Evolutionary conservation across 2,888 invertebrate species (phyloP), one percentile per base, ranked within the genome.

Genomic region (Bembecia ichneumoniformis): DNA sequence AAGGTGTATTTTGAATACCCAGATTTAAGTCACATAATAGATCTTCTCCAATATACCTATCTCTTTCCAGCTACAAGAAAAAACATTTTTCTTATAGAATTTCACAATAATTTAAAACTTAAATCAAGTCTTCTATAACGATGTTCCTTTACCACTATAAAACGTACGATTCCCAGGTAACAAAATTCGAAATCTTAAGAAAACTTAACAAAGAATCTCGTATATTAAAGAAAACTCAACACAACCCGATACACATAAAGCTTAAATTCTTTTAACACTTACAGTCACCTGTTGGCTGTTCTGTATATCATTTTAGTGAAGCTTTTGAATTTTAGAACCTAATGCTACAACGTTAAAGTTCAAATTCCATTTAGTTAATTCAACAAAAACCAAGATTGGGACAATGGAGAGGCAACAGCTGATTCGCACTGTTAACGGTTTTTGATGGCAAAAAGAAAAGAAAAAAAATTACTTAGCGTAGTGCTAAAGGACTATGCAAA

Each of bases 181-280:
- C 75, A 83, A 84, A 82, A 84, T 82, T 81, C 70, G 68, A 74
- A 71, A 72, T 75, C 82, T 81, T 82, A 79, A 82, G 82, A 78
- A 78, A 74, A 58, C 52, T 15, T 28, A 53, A 70, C 68, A 67
- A 14, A 44, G 15, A 16, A 71, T 61, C 28, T 7, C 28, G 9
- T 7, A 53, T 55, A 0, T 28, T n/a, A 40, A 40, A 40, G 40
- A 14, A 40, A 40, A 40, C n/a, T 40, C 4, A 40, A 40, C 40
- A 4, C 13, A 40, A 40, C 4, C 5, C 40, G 1, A 11, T 0
- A n/a, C n/a, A 13, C 13, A 40, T 14, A 40, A 14, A 13, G 11
- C 14, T 40, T 14, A 13, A 40, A 40, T 13, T 40, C 40, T 40
- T n/a, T 40, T 10, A 14, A 40, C 14, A 40, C 14, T 11, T 5